Base-by-base conservation (phyloP, 2,797 vertebrate genomes). In the Smutsia gigantea region DNA sequence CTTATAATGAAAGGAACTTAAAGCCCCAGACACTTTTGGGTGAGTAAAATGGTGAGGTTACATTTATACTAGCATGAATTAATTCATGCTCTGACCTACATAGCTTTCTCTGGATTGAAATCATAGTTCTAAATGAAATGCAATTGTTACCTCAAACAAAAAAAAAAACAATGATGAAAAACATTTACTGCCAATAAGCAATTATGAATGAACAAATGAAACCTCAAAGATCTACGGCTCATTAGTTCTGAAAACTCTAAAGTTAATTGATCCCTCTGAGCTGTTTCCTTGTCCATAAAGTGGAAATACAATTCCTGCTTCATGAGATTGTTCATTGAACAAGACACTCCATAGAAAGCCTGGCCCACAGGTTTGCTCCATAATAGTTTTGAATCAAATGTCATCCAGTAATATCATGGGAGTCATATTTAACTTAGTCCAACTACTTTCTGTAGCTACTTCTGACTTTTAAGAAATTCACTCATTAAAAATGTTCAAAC, bases 81-180 rank as follows among this genome's bases (percentile, higher is more conserved):
- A 87, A 83, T 68, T 69, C 42, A 53, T 69, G 69, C 12, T 61
- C 7, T 51, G 79, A 57, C 85, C 63, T 79, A 66, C n/a, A 53
- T 2, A 31, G 34, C 46, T 89, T 82, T 95, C 57, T 96, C 42
- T 53, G n/a, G 17, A 66, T 46, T 82, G 66, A 94, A 90, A 75
- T 87, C n/a, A 49, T 19, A 5, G 18, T 39, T 96, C 29, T 69
- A 69, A 87, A 25, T 27, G 21, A 89, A 96, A 85, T 42, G 11
- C 12, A 87, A 39, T 34, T 42, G 3, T 93, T 57, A 46, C 13
- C 66, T 66, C 1, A 5, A 84, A 94, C 90, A 63, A 82, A 55
- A 77, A 37, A 69, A 69, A 95, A 90, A 42, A 3, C 55, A 92
- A 29, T 55, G 17, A 78, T 63, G 46, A 71, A 87, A 97, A 94